Percentiles rank a stretch among this genome's conserved stretches.
Evolutionary conservation across 2,113 vertebrate species (phyloP).

Genomic region (Sinosuthora webbiana): DNA sequence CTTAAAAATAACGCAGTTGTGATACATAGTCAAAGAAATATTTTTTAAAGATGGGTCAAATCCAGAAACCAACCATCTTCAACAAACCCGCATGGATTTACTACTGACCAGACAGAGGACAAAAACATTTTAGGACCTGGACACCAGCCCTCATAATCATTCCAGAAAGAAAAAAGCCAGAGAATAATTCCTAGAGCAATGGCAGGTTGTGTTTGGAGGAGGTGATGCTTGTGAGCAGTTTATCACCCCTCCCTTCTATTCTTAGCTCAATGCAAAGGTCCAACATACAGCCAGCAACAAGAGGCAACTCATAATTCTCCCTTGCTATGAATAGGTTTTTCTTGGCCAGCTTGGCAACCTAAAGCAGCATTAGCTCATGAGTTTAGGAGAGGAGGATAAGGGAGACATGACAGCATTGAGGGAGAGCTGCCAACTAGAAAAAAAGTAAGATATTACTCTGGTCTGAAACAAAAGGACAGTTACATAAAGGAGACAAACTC

Average conservation of each 20-base stretch:
- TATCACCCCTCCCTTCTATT: neutral
- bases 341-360: neutral
- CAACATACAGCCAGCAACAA: neutral
- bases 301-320: neutral
- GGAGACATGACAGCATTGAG: neutral
- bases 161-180: neutral
- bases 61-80: neutral
- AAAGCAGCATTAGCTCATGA: neutral
- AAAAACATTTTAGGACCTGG: neutral
- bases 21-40: neutral
- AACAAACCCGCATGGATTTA: neutral
- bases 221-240: neutral
- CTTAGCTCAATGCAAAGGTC: neutral
- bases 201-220: neutral
- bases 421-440: neutral
- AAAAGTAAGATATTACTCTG: neutral
- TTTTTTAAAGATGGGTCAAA: neutral
- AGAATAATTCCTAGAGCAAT: neutral
- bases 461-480: neutral
- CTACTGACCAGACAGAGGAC: neutral
- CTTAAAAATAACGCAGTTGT: neutral
- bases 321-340: neutral
- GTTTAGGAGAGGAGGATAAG: neutral
- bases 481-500: neutral
- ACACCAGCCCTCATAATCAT: neutral